Evolutionary conservation across 2,113 vertebrate genomes (phyloP).

Genomic region (Choloepus hoffmanni): DNA sequence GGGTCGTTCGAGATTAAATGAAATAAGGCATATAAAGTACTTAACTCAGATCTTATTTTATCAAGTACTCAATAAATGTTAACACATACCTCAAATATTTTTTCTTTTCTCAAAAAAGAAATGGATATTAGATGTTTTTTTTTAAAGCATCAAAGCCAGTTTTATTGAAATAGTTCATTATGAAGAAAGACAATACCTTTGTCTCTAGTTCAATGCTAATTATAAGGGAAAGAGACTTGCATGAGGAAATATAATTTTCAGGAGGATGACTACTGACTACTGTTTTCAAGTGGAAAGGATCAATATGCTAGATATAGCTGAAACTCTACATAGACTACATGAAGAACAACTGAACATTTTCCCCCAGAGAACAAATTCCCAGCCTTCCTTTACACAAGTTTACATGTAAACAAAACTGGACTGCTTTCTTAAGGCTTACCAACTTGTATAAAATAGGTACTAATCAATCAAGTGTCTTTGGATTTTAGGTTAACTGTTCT

Average conservation of each 20-base stretch:
- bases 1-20: background rate
- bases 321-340: conserved; percentile 5
- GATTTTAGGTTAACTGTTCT: conserved; percentile 38
- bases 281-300: conserved; percentile 46
- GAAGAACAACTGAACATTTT: background rate
- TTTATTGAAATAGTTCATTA: background rate
- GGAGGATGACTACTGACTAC: background rate
- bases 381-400: background rate
- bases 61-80: background rate
- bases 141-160: background rate
- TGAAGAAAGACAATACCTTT: conserved; percentile 24
- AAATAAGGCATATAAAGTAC: background rate
- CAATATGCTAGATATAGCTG: background rate
- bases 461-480: background rate
- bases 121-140: background rate
- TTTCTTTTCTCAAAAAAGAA: background rate
- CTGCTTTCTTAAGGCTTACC: background rate
- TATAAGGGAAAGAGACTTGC: conserved; percentile 18
- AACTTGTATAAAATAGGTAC: background rate
- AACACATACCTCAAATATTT: background rate
- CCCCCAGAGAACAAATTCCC: background rate
- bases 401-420: background rate
- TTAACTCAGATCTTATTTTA: conserved; percentile 3
- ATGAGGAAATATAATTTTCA: conserved; percentile 41
- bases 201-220: background rate